These are phyloP conservation scores for Epinephelus malabaricus DNA, from an alignment of 2,797 vertebrate species.

Conservation along the genomic window DNA sequence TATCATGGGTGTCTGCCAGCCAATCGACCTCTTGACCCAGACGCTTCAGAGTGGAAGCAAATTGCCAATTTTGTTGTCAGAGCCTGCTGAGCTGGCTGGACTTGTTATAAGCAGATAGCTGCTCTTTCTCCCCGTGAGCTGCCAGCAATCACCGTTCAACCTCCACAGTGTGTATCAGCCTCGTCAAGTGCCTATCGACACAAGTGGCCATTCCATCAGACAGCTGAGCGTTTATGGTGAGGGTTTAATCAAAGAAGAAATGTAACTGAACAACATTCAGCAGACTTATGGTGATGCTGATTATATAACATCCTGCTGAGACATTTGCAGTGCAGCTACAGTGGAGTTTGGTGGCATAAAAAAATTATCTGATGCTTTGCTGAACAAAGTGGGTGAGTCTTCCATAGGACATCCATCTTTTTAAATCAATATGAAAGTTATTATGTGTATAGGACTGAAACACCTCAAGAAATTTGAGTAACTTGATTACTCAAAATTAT, in stretches of 20 bases:
- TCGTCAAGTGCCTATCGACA: constrained; percentile 41
- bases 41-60: constrained; percentile 47
- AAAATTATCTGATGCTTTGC: not conserved
- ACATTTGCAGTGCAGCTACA: not conserved
- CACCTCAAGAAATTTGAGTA: too few relatives aligned
- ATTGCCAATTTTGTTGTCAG: constrained; percentile 60
- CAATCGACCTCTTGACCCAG: constrained; percentile 53
- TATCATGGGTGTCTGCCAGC: constrained; percentile 31
- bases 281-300: not conserved
- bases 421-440: not conserved
- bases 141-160: constrained; percentile 13
- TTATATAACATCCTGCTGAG: constrained; percentile 18
- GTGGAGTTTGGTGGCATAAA: not conserved
- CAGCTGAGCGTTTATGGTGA: constrained; percentile 1
- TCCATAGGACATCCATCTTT: not conserved
- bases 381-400: not conserved
- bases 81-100: constrained; percentile 35
- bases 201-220: constrained; percentile 27
- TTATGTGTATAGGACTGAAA: too few relatives aligned
- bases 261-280: not conserved
- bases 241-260: constrained; percentile 39
- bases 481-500: too few relatives aligned
- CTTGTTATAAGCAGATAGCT: constrained; percentile 24
- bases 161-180: constrained; percentile 19
- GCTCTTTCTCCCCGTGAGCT: constrained; percentile 7